These are phyloP conservation scores for Lytechinus pictus DNA, from an alignment of 35 echinoderm and acorn worm species.

Conservation along the genomic window DNA sequence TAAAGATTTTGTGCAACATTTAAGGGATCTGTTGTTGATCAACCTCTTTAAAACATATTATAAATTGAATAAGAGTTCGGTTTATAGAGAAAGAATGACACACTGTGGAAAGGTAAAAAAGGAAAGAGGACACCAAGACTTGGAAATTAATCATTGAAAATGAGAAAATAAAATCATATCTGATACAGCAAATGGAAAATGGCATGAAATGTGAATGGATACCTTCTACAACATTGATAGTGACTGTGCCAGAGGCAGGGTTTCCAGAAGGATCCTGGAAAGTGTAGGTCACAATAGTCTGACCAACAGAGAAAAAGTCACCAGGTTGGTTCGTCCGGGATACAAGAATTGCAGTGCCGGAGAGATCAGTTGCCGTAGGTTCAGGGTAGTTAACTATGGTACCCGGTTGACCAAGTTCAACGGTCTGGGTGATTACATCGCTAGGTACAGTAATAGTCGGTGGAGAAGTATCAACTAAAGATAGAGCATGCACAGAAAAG, in stretches of 20 bases:
- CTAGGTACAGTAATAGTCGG: slow-evolving; percentile 24
- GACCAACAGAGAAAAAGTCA: slow-evolving; percentile 38
- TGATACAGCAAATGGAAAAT: no score
- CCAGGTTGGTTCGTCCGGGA: slow-evolving; percentile 35
- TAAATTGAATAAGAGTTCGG: no score
- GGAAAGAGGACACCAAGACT: no score
- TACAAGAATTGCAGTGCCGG: slow-evolving; percentile 17
- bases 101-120: no score
- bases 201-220: no score
- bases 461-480: slow-evolving; percentile 52
- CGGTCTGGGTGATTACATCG: not conserved
- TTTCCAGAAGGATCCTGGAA: slow-evolving; percentile 57
- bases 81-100: no score
- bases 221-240: slow-evolving; percentile 34
- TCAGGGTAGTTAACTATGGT: not conserved
- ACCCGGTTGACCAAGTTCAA: not conserved
- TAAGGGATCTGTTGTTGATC: no score
- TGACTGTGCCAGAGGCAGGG: slow-evolving; percentile 18
- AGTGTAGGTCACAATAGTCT: slow-evolving; percentile 21
- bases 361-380: slow-evolving; percentile 36
- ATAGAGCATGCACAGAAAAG: not conserved
- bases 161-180: no score
- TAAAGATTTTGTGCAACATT: no score
- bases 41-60: no score
- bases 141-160: no score